Percentiles rank a stretch among this genome's conserved stretches.
phyloP scores from a whole-genome alignment of 2,888 invertebrate genomes.

The Polydrusus pterygomalis region DNA sequence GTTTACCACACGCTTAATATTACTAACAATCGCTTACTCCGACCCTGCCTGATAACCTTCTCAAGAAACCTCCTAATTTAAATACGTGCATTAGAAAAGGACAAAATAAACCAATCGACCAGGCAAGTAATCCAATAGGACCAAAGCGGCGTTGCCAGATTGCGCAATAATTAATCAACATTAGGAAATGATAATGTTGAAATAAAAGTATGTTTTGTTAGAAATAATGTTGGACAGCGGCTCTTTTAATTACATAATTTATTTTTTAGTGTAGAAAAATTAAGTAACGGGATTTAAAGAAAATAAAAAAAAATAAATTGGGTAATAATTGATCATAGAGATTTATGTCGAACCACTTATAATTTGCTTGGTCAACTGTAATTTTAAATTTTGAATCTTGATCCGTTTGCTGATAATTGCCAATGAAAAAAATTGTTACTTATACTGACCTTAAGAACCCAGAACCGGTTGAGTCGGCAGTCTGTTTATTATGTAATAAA shows the following conservation, averaged over 20 bases:
- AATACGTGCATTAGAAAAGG: slow-evolving; percentile 21
- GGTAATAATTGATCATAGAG: too few species aligned
- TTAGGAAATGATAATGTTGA: not conserved
- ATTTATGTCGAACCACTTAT: too few species aligned
- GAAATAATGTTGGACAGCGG: not conserved
- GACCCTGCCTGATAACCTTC: slow-evolving; percentile 14
- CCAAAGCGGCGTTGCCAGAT: slow-evolving; percentile 22
- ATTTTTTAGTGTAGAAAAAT: not conserved
- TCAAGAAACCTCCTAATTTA: not conserved
- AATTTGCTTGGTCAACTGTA: slow-evolving; percentile 5
- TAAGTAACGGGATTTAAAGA: not conserved
- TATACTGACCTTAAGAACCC: not conserved
- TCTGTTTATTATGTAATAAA: slow-evolving; percentile 5
- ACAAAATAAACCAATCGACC: slow-evolving; percentile 30
- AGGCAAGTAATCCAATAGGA: slow-evolving; percentile 15
- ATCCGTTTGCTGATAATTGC: not conserved
- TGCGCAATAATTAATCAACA: not conserved
- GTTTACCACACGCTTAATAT: too few species aligned
- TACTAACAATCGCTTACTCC: not conserved
- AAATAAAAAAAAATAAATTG: too few species aligned
- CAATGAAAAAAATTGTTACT: slow-evolving; percentile 1
- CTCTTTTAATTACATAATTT: not conserved
- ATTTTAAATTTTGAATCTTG: not conserved
- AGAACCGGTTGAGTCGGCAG: not conserved
- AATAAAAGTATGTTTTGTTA: too few species aligned